Evolutionary conservation across 2,113 vertebrate species (phyloP), one percentile per base, ranked within the genome.

Genomic region (Calidris pygmaea): DNA sequence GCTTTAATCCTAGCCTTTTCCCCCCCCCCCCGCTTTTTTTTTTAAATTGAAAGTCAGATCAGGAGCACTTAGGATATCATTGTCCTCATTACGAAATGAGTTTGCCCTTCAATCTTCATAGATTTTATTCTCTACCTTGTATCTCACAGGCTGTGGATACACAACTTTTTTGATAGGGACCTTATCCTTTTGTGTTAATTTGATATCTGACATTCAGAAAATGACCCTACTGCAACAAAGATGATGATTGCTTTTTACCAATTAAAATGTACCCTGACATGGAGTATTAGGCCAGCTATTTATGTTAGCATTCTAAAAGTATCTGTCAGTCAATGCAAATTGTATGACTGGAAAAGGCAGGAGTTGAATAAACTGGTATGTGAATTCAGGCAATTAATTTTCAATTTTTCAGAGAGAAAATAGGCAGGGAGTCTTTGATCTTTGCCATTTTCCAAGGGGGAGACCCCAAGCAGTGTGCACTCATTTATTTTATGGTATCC

Each of bases 301-400:
- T 90, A 65, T 93, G 91, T 92, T 95, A 85, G 85, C 56, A 24
- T 91, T 93, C 77, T 92, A 80, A 87, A 95, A 94, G 81, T 89
- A 81, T 83, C 78, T 96, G 94, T 94, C 96, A 95, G 71, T 97
- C 93, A 97, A 94, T 93, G 96, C 71, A 97, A 96, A 97, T 95
- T 63, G 80, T 86, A 52, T 58, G 72, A 92, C 85, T 87, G 80
- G 48, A 91, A 90, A 91, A 96, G 76, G 53, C 55, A 93, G 59
- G 41, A 87, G 65, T 89, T 89, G 88, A 94, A 97, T 89, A 95
- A 95, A 93, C 82, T 76, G 66, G 18, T 87, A 39, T 47, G 66
- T 83, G 93, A 92, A 97, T 94, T 78, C 92, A 94, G 90, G 91
- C 96, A 97, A 97, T 97, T 97, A 97, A 96, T 96, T 96, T 95